Conservation (phyloP, 2,888 invertebrate species). For the Limnephilus lunatus region DNA sequence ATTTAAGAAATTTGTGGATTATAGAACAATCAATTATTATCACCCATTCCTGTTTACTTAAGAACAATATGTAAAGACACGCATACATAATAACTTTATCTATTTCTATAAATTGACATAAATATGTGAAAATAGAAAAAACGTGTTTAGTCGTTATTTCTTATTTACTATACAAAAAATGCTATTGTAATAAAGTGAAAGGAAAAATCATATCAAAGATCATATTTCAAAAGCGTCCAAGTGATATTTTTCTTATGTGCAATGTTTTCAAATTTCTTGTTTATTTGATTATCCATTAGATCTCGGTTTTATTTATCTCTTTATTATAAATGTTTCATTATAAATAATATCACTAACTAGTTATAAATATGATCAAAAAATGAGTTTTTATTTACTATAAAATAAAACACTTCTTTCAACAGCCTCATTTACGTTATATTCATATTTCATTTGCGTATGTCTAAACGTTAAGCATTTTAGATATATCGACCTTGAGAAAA, state of each 20-base stretch:
- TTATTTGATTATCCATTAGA: neutral
- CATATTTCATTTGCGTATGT: neutral
- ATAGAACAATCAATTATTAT: neutral
- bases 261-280: neutral
- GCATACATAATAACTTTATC: neutral
- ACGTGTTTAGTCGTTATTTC: neutral
- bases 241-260: neutral
- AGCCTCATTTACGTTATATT: neutral
- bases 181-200: neutral
- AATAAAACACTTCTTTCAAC: neutral
- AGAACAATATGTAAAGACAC: neutral
- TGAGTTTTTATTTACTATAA: neutral
- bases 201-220: neutral
- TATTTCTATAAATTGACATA: neutral
- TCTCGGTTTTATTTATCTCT: neutral
- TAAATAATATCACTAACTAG: neutral
- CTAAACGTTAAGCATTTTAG: neutral
- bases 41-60: neutral
- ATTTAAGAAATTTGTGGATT: neutral
- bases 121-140: neutral
- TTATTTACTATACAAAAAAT: neutral
- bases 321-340: neutral
- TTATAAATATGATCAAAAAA: neutral
- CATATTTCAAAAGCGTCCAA: neutral
- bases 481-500: neutral